These are phyloP conservation scores for Agrotis segetum DNA, from an alignment of 2,888 invertebrate species.

Conservation along the genomic window DNA sequence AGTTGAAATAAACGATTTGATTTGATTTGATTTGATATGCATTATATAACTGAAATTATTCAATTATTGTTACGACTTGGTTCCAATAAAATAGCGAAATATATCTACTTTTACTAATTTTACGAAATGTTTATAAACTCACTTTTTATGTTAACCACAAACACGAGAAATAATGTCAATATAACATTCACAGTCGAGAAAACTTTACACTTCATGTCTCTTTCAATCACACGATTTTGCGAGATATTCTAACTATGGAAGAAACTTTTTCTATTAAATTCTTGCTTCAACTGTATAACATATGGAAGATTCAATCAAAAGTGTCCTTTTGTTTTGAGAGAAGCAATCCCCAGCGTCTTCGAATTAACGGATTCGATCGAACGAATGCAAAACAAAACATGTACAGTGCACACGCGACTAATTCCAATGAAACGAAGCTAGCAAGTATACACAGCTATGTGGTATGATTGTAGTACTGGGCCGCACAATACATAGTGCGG, in stretches of 20 bases:
- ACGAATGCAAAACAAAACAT: constrained; percentile 22
- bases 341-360: constrained; percentile 10
- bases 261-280: neutral
- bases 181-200: constrained; percentile 26
- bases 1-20: too few relatives aligned
- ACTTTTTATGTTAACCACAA: constrained; percentile 36
- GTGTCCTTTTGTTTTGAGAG: constrained; percentile 1
- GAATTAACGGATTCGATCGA: constrained; percentile 19
- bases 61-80: neutral
- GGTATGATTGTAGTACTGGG: constrained; percentile 6
- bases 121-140: constrained; percentile 14
- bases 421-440: constrained; percentile 24
- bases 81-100: too few relatives aligned
- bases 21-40: too few relatives aligned
- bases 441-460: constrained; percentile 1
- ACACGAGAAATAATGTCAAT: constrained; percentile 46
- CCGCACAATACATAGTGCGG: constrained; percentile 3
- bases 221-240: neutral
- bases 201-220: constrained; percentile 45
- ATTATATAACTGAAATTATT: neutral
- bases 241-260: neutral
- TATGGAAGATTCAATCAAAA: constrained; percentile 14
- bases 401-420: constrained; percentile 26
- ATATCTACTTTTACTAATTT: neutral
- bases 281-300: neutral